Base-by-base conservation (phyloP, 2,888 invertebrate species). In the Polydrusus tereticollis region DNA sequence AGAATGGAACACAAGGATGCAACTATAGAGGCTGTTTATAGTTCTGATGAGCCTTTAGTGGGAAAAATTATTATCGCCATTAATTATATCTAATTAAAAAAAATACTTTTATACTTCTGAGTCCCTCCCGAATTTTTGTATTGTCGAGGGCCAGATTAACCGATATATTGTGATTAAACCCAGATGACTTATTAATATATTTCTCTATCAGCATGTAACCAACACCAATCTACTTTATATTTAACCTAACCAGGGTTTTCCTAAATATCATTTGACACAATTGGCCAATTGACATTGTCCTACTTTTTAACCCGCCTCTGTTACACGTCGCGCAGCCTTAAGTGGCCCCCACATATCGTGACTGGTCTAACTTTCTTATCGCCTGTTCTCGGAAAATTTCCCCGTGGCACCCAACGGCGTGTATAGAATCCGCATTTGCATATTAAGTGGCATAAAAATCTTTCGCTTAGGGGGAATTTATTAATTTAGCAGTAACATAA, bases 351-450 rank as follows among this genome's bases (percentile, higher is more conserved):
- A 67, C 52, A 62, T 63, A 57, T 63, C 69, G 69, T 69, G 69
- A 69, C 69, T 63, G 65, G 38, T 29, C 38, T 47, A 36, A 58
- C 20, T 67, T 67, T 52, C 67, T 67, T 67, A 67, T 67, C 67
- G 67, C 41, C 47, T 14, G 18, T 67, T 62, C 45, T 52, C 7
- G 55, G 69, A 69, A 69, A 52, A 14, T 41, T 55, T 69, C 63
- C 62, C 33, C 69, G 38, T 57, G 45, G 45, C 43, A 62, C 10
- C 50, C 62, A 52, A 45, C 69, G 41, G 55, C 69, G 52, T 57
- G 57, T 63, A 69, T 63, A 18, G n/a, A 69, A 60, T 62, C 62
- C 55, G n/a, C 55, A 47, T 69, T 69, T 47, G 62, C 69, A 69
- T 69, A 64, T 64, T 38, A 69, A 69, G 55, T 69, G 38, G 62